These are phyloP conservation scores for chimpanzee (Pan troglodytes) DNA, from an alignment of 2,113 vertebrate species.

Conservation along the genomic window NHGRI_mPanTro3-v2.1_pri NC_072413.2:70854501-70855000, in stretches of 20 bases:
- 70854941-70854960: not conserved
- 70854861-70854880: conserved; percentile 14
- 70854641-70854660: not conserved
- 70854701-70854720: not conserved
- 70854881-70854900: not conserved
- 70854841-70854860: not conserved
- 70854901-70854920: not conserved
- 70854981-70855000: not conserved
- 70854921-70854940: not conserved
- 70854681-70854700: not conserved
- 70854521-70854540: not conserved
- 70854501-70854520: not conserved
- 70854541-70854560: not conserved
- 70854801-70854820: not conserved
- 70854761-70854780: not conserved
- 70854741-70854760: not conserved
- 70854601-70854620: not conserved
- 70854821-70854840: not conserved
- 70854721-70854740: not conserved
- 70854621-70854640: not conserved
- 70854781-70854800: not conserved
- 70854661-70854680: not conserved
- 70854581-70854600: not conserved
- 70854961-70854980: not conserved
- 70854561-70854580: not conserved